Base-by-base conservation (phyloP, 2,113 vertebrate genomes). In the Pelobates fuscus region DNA sequence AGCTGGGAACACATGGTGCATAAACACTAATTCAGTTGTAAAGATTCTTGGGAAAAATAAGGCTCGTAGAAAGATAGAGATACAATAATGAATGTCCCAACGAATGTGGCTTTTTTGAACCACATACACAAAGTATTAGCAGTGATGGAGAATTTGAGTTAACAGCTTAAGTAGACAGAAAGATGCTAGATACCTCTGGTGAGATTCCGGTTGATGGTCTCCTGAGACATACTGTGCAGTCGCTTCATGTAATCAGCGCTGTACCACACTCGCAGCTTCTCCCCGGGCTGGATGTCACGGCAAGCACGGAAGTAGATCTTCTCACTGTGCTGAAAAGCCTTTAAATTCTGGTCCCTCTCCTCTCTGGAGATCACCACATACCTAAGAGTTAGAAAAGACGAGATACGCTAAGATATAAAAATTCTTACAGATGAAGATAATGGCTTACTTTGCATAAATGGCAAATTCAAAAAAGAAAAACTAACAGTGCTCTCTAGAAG, bases 251-350 rank as follows among this genome's bases (percentile, higher is more conserved):
- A 98, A 76, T 96, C 93, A 46, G 93, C 87, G 1, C 96, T 95
- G 88, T 98, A 98, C 96, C 96, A 97, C 58, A 98, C 95, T 44
- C 96, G 83, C 70, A 98, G 92, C 82, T 86, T 89, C 84, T 98
- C 93, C 49, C 95, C 91, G 0, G 90, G 92, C 52, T 5, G 79
- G 81, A 97, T 91, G 70, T 89, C 87, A n/a, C 92, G 90, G 84
- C 93, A 91, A 18, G 88, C 90, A 6, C 94, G 91, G 83, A 98
- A 98, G 79, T 95, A 98, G 82, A 98, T 95, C 80, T 85, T 88
- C 80, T 92, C 91, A 0, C 89, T 87, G 78, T 93, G 94, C 77
- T 98, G 96, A 80, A 98, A 97, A 0, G 94, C 96, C 70, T 95
- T 91, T 77, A 98, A 80, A 82, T 98, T 98, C 86, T 94, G 93